phyloP scores from a whole-genome alignment of 1,140 invertebrate genomes.

The Drosophila quadrilineata region DNA sequence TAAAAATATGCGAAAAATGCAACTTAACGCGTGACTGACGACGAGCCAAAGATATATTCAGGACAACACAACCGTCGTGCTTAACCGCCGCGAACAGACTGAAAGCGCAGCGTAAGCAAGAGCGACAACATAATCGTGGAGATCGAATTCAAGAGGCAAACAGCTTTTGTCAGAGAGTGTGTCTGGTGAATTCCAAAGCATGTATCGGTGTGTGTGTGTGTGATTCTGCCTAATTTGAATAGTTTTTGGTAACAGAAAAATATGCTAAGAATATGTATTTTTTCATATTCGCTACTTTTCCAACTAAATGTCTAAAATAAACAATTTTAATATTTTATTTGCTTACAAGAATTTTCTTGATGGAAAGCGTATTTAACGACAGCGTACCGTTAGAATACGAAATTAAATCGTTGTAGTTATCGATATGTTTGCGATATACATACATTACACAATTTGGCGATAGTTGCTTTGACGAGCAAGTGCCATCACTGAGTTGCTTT shows the following conservation, averaged over 20 bases:
- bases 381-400: no score
- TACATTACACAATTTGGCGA: not conserved
- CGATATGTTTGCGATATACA: not conserved
- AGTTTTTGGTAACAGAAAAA: slow-evolving; percentile 15
- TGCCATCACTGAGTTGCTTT: not conserved
- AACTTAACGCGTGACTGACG: slow-evolving; percentile 35
- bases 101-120: slow-evolving; percentile 31
- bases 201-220: not conserved
- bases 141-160: slow-evolving; percentile 27
- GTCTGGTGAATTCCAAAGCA: not conserved
- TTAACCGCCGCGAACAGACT: slow-evolving; percentile 54
- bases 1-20: slow-evolving; percentile 26
- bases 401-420: no score
- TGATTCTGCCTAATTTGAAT: slow-evolving; percentile 6
- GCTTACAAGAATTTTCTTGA: no score
- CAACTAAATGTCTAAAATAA: no score
- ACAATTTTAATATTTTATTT: no score
- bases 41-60: not conserved
- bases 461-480: not conserved
- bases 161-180: not conserved
- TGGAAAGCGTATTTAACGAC: no score
- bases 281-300: no score
- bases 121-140: slow-evolving; percentile 32
- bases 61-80: slow-evolving; percentile 45
- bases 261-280: no score